These are phyloP conservation scores for Drosophila sp. DNA, from an alignment of 1,140 invertebrate genomes.

Conservation along the genomic window DNA sequence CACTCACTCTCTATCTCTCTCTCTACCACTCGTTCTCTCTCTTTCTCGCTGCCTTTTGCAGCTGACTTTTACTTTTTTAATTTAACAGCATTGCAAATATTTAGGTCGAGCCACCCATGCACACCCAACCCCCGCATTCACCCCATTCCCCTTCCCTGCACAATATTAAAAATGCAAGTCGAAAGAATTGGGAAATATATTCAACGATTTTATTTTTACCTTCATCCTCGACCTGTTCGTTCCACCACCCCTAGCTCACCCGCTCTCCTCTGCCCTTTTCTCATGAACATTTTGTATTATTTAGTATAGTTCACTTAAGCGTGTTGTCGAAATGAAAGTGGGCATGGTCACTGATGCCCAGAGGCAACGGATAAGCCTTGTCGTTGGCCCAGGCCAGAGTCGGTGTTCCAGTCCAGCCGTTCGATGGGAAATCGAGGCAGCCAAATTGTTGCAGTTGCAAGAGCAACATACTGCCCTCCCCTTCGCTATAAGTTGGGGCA, in stretches of 20 bases:
- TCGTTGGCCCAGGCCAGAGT: constrained; percentile 10
- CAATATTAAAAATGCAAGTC: constrained; percentile 70
- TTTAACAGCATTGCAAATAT: constrained; percentile 73
- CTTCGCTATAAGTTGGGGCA: neutral
- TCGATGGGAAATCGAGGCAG: constrained; percentile 67
- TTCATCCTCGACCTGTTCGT: constrained; percentile 27
- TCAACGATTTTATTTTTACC: constrained; percentile 40
- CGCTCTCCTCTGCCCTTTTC: constrained; percentile 7
- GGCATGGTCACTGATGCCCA: constrained; percentile 38
- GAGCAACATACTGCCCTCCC: constrained; percentile 34
- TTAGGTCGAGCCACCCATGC: constrained; percentile 55
- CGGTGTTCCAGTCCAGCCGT: constrained; percentile 19
- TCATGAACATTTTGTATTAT: constrained; percentile 61
- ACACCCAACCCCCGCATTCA: neutral
- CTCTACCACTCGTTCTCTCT: constrained; percentile 20
- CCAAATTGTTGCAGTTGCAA: constrained; percentile 61
- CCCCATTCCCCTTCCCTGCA: neutral
- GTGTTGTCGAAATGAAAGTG: constrained; percentile 61
- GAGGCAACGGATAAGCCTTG: constrained; percentile 62
- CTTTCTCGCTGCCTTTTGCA: neutral
- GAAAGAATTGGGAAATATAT: constrained; percentile 40
- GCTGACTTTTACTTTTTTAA: constrained; percentile 52
- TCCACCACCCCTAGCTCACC: neutral
- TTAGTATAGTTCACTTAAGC: constrained; percentile 66
- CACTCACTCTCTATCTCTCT: constrained; percentile 24